A percentile compares a stretch with the other conserved stretches of the same genome.
Evolutionary conservation across 2,888 invertebrate genomes (phyloP).

Genomic region (Troilus luridus): DNA sequence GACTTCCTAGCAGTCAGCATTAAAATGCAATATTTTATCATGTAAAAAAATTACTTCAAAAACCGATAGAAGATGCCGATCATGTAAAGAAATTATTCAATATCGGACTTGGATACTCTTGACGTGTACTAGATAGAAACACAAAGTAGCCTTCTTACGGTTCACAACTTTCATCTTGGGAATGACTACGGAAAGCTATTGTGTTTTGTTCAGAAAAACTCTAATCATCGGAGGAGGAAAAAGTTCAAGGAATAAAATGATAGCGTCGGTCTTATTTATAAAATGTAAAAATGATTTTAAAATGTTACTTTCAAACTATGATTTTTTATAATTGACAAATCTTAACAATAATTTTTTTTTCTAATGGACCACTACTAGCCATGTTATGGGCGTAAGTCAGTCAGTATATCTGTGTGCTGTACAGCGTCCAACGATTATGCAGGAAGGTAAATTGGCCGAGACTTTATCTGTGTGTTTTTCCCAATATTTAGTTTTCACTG

Average conservation of each 20-base stretch:
- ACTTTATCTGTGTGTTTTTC: too few relatives aligned
- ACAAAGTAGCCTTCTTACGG: neutral
- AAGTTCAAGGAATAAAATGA: neutral
- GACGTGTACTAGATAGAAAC: neutral
- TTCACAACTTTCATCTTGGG: neutral
- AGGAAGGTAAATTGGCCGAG: too few relatives aligned
- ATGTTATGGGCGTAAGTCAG: too few relatives aligned
- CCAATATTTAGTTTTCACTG: too few relatives aligned
- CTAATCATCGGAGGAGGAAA: slow-evolving; percentile 7
- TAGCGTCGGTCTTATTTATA: neutral
- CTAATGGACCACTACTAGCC: too few relatives aligned
- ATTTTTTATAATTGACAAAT: too few relatives aligned
- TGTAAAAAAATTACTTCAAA: slow-evolving; percentile 2
- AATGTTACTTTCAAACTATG: too few relatives aligned
- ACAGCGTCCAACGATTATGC: too few relatives aligned
- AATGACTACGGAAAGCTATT: neutral
- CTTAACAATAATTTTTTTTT: too few relatives aligned
- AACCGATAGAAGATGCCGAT: neutral
- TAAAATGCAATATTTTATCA: neutral
- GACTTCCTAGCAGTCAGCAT: neutral
- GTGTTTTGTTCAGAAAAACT: neutral
- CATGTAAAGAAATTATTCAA: neutral
- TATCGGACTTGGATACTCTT: neutral
- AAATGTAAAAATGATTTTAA: too few relatives aligned
- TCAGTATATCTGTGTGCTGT: too few relatives aligned